These are phyloP conservation scores for Acromyrmex heyeri DNA, from an alignment of 1,140 invertebrate genomes.

Conservation along the genomic window DNA sequence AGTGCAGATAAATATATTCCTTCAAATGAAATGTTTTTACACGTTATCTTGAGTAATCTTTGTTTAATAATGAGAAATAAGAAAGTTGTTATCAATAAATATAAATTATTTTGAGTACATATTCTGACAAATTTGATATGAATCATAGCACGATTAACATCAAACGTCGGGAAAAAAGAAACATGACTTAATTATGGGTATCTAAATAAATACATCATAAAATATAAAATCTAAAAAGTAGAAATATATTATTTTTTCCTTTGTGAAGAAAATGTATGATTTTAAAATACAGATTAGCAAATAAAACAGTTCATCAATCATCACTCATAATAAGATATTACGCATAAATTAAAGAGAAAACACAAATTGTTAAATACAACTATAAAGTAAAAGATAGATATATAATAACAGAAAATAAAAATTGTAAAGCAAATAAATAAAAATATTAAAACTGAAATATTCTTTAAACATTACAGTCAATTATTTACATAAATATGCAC, in stretches of 20 bases:
- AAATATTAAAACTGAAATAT: neutral
- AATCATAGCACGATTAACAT: neutral
- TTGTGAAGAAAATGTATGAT: neutral
- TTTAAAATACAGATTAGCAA: constrained; percentile 2
- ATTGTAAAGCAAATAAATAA: neutral
- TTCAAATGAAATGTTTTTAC: neutral
- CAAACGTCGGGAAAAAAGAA: neutral
- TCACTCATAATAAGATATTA: constrained; percentile 6
- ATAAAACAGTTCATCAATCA: constrained; percentile 10
- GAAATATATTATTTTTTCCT: neutral
- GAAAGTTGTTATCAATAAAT: neutral
- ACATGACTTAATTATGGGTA: neutral
- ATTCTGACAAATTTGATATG: neutral
- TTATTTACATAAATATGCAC: neutral
- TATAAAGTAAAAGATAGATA: neutral
- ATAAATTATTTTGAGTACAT: neutral
- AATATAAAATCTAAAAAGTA: constrained; percentile 6
- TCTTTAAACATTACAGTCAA: neutral
- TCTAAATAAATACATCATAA: neutral
- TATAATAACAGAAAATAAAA: neutral
- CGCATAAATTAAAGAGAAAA: constrained; percentile 12
- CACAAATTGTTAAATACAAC: neutral
- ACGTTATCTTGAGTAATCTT: neutral
- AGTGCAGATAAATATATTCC: constrained; percentile 17
- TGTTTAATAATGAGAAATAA: neutral